Evolutionary conservation across 2,888 invertebrate species (phyloP).

Genomic region (Sesia bembeciformis): DNA sequence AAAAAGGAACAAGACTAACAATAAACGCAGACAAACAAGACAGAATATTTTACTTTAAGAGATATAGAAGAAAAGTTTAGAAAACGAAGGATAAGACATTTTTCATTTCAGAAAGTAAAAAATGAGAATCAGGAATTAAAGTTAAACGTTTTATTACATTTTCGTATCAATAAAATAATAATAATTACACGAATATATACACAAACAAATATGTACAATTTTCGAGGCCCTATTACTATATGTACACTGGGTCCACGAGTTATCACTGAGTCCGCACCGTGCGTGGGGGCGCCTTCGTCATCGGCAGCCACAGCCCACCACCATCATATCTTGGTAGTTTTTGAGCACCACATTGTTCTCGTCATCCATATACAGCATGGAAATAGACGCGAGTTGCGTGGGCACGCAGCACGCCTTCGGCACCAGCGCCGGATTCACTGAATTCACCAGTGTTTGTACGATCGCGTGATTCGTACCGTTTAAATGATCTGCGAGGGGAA

Average conservation of each 20-base stretch:
- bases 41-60: no score
- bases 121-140: constrained; percentile 20
- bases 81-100: no score
- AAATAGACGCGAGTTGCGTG: constrained; percentile 93
- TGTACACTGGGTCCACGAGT: constrained; percentile 70
- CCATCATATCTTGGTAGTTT: constrained; percentile 99
- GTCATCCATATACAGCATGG: constrained; percentile 97
- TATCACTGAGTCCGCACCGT: constrained; percentile 56
- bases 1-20: no score
- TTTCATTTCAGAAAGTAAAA: not conserved
- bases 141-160: constrained; percentile 67
- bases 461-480: constrained; percentile 99
- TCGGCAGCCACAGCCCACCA: constrained; percentile 98
- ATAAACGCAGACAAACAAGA: no score
- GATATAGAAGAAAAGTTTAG: no score
- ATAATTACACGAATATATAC: constrained; percentile 71
- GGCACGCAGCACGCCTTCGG: constrained; percentile 99
- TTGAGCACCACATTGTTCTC: constrained; percentile 96
- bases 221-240: constrained; percentile 65
- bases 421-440: constrained; percentile 90
- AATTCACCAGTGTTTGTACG: constrained; percentile 96
- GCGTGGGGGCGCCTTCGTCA: constrained; percentile 69
- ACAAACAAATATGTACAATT: constrained; percentile 64
- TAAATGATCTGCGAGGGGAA: constrained; percentile 93
- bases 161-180: constrained; percentile 70